These are phyloP conservation scores for Euphonia xanthogaster DNA, from an alignment of 2,797 vertebrate genomes.

Conservation along the genomic window DNA sequence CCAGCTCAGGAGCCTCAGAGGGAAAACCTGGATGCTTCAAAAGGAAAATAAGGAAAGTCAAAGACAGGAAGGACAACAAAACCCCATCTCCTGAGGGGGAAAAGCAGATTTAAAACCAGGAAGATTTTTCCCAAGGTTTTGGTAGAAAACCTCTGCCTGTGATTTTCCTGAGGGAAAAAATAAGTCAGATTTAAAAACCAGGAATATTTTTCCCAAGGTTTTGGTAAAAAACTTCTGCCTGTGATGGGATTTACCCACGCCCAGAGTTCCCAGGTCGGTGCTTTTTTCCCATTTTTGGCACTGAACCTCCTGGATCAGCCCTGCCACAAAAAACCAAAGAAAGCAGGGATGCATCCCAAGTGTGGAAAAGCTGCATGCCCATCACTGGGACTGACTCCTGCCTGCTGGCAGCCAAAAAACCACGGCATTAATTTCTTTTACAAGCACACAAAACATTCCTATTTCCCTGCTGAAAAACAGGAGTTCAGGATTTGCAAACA, in stretches of 20 bases:
- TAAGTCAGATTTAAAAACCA: background rate
- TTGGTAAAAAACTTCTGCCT: background rate
- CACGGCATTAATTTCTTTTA: background rate
- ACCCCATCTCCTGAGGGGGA: background rate
- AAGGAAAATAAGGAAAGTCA: background rate
- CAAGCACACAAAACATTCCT: background rate
- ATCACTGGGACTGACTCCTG: background rate
- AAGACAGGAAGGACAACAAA: background rate
- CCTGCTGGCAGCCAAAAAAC: background rate
- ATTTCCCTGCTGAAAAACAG: background rate
- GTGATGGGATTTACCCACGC: background rate
- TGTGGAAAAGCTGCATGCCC: background rate
- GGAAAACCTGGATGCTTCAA: background rate
- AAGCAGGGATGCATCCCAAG: background rate
- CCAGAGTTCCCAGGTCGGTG: background rate
- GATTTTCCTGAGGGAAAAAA: background rate
- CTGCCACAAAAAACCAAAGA: background rate
- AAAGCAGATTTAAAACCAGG: background rate
- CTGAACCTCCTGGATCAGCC: background rate
- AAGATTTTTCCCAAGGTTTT: background rate
- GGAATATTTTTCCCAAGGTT: background rate
- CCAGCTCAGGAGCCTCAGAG: background rate
- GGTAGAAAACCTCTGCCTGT: background rate
- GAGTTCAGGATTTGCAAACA: background rate
- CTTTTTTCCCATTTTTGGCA: background rate